Evolutionary conservation across 2,888 invertebrate species (phyloP).

Genomic region (Drosophila aldrichi): DNA sequence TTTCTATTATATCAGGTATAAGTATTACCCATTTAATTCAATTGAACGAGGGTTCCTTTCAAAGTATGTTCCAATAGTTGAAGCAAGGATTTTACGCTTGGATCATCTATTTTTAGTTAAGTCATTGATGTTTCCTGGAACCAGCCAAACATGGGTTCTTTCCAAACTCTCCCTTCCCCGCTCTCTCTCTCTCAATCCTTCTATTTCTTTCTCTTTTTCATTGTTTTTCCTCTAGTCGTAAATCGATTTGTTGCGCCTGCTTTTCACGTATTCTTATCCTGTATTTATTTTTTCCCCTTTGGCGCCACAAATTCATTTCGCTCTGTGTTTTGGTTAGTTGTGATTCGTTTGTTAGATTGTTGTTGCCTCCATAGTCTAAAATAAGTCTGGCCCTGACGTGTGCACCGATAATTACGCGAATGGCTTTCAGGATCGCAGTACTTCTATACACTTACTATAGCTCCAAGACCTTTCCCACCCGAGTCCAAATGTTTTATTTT

Average conservation of each 20-base stretch:
- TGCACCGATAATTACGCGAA: constrained; percentile 55
- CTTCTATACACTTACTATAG: constrained; percentile 2
- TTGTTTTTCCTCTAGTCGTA: constrained; percentile 23
- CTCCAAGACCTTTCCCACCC: constrained; percentile 1
- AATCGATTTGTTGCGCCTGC: constrained; percentile 73
- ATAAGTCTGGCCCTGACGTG: constrained; percentile 60
- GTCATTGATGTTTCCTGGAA: constrained; percentile 2
- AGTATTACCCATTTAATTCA: too few species aligned
- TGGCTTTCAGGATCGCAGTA: constrained; percentile 10
- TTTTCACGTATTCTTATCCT: constrained; percentile 45
- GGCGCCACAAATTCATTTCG: constrained; percentile 38
- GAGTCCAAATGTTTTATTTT: constrained; percentile 17
- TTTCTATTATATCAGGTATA: too few species aligned
- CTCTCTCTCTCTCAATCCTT: not conserved
- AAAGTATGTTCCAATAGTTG: too few species aligned
- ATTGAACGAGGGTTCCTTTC: too few species aligned
- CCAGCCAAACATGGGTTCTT: not conserved
- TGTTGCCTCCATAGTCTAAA: constrained; percentile 25
- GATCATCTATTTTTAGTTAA: constrained; percentile 5
- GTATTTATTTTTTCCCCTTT: constrained; percentile 20
- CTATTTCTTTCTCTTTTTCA: not conserved
- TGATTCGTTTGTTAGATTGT: constrained; percentile 35
- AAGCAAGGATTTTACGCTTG: too few species aligned
- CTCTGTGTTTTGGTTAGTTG: constrained; percentile 29
- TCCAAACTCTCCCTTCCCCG: not conserved